A percentile compares a stretch with the other conserved stretches of the same genome.
phyloP scores from a whole-genome alignment of 2,113 vertebrate species.

The Psilopsiagon aymara region DNA sequence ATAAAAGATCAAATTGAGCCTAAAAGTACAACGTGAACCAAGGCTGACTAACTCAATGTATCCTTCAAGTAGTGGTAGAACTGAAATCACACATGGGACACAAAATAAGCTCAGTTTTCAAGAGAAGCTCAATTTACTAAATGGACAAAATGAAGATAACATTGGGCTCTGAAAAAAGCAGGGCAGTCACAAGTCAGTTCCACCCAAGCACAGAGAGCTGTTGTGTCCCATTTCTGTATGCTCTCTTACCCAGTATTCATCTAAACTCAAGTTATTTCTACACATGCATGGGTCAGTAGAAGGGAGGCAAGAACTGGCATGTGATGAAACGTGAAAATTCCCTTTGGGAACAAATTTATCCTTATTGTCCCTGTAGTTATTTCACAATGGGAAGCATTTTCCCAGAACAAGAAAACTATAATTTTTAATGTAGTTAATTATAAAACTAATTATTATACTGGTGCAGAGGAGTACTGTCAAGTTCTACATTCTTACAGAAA shows the following conservation, averaged over 20 bases:
- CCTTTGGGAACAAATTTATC: background rate
- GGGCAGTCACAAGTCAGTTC: background rate
- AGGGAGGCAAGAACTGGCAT: background rate
- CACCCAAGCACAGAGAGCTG: background rate
- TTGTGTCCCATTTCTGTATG: background rate
- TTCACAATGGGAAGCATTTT: background rate
- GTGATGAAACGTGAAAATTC: background rate
- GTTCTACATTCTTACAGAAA: background rate
- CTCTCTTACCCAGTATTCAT: background rate
- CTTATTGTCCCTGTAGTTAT: background rate
- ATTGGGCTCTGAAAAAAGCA: background rate
- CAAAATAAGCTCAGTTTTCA: background rate
- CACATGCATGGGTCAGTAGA: background rate
- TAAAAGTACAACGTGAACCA: background rate
- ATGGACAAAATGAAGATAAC: background rate
- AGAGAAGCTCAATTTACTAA: background rate
- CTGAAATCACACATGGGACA: background rate
- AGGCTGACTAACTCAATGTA: background rate
- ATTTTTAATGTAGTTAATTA: background rate
- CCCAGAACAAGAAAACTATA: background rate
- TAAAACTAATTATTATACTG: background rate
- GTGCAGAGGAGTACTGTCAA: background rate
- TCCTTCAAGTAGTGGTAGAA: background rate
- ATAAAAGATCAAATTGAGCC: background rate
- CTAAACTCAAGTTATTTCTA: background rate